Evolutionary conservation across 2,797 vertebrate species (phyloP).

Genomic region (Dipus sagitta): DNA sequence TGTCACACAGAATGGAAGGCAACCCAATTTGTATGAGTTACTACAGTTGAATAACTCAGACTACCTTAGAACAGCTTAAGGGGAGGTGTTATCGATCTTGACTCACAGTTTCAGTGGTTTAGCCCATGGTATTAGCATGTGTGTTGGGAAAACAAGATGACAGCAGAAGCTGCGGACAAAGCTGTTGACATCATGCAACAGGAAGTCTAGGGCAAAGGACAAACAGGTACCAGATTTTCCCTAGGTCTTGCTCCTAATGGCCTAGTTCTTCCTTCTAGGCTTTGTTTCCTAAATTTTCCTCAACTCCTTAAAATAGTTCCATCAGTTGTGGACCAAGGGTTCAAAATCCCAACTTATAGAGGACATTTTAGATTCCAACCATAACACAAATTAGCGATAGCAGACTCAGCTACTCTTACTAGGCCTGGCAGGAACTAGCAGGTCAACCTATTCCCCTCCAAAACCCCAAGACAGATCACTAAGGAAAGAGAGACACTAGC

Average conservation of each 20-base stretch:
- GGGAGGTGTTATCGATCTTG: not conserved
- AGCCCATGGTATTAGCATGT: not conserved
- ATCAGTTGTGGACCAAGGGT: not conserved
- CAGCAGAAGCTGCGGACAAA: not conserved
- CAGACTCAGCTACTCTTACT: not conserved
- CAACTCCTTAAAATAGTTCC: not conserved
- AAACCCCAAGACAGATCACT: not conserved
- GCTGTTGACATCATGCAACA: not conserved
- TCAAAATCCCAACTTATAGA: not conserved
- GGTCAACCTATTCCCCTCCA: not conserved
- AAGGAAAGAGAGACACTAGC: not conserved
- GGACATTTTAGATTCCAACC: not conserved
- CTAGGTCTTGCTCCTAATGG: not conserved
- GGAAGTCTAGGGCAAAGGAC: not conserved
- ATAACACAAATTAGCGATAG: not conserved
- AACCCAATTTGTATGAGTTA: not conserved
- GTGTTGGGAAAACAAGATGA: not conserved
- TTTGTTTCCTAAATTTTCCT: not conserved
- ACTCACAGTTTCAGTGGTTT: not conserved
- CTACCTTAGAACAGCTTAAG: not conserved
- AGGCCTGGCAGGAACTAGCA: not conserved
- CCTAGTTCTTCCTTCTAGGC: not conserved
- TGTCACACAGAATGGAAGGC: too few relatives aligned
- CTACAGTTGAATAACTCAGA: not conserved
- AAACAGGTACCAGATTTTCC: not conserved